phyloP scores from a whole-genome alignment of 1,140 invertebrate genomes.

The Trichonephila clavipes region DNA sequence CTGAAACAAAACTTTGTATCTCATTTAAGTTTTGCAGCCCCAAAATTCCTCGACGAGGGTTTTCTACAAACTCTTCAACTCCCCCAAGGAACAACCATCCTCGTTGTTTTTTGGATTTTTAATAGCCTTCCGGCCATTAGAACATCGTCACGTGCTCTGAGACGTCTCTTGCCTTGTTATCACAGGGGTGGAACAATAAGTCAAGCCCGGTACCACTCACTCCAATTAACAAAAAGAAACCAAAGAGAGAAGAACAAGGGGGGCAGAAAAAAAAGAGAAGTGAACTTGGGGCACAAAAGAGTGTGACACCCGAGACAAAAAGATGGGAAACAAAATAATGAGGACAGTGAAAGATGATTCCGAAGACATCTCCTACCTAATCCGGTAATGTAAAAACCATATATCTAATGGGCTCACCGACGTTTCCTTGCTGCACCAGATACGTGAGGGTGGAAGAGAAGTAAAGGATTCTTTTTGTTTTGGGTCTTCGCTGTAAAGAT shows the following conservation, averaged over 20 bases:
- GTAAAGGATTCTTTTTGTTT: neutral
- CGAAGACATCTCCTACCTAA: constrained; percentile 52
- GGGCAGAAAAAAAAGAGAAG: neutral
- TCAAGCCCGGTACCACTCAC: constrained; percentile 2
- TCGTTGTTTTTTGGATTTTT: too few relatives aligned
- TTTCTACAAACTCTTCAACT: too few relatives aligned
- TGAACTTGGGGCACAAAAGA: neutral
- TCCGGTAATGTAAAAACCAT: constrained; percentile 74
- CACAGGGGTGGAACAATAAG: neutral
- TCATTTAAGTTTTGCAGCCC: too few relatives aligned
- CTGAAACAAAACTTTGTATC: neutral
- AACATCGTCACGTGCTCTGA: too few relatives aligned
- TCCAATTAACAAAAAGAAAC: constrained; percentile 38
- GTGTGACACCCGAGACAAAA: constrained; percentile 43
- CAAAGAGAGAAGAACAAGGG: neutral
- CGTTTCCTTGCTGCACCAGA: neutral
- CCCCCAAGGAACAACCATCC: too few relatives aligned
- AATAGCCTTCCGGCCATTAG: too few relatives aligned
- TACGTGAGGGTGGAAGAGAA: neutral
- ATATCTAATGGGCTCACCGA: constrained; percentile 56
- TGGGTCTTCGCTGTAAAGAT: constrained; percentile 13
- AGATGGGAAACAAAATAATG: constrained; percentile 53
- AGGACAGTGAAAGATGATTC: constrained; percentile 68
- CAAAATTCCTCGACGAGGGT: too few relatives aligned
- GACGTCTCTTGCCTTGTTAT: neutral